phyloP scores from a whole-genome alignment of 2,797 vertebrate species.

The Leptoclinus maculatus region DNA sequence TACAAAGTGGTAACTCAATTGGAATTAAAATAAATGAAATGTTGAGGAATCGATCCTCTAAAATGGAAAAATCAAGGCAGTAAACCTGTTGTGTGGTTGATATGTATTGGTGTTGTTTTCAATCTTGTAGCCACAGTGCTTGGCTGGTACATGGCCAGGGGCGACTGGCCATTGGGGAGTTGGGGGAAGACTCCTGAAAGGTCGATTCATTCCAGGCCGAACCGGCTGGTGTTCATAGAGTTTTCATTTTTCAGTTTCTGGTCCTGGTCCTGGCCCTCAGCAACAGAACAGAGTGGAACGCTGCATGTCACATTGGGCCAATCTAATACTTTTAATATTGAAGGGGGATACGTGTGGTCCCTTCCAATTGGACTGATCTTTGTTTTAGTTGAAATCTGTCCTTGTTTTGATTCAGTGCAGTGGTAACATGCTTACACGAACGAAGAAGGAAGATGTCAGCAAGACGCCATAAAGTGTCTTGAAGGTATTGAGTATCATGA shows the following conservation, averaged over 20 bases:
- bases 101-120: background rate
- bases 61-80: background rate
- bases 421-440: background rate
- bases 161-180: background rate
- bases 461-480: no score
- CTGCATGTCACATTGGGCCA: background rate
- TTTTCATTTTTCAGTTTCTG: background rate
- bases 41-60: background rate
- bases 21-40: background rate
- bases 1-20: slow-evolving; percentile 15
- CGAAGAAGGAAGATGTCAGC: background rate
- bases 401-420: background rate
- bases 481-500: no score
- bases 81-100: background rate
- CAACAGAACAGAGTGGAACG: background rate
- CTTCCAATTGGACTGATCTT: background rate
- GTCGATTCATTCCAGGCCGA: background rate
- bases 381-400: background rate
- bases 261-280: background rate
- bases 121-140: background rate
- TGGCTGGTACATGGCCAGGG: background rate
- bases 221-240: background rate
- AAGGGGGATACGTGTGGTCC: background rate
- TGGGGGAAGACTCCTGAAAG: background rate
- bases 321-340: background rate